Percentiles rank a stretch among this genome's conserved stretches.
phyloP scores from a whole-genome alignment of 2,797 vertebrate species.

The Buphagus erythrorhynchus region DNA sequence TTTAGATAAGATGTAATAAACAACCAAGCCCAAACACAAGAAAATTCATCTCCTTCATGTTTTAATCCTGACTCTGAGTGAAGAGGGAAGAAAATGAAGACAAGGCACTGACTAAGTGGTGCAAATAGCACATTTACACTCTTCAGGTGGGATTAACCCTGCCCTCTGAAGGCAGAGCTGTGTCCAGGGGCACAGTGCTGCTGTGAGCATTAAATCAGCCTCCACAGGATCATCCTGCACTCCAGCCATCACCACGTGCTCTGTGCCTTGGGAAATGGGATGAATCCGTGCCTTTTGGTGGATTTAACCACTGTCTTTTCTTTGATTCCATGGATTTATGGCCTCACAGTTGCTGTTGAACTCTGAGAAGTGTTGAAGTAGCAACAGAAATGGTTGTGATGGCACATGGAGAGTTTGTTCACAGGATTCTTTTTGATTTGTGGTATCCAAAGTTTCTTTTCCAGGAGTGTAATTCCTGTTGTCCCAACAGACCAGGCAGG shows the following conservation, averaged over 20 bases:
- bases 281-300: accelerated
- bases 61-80: too few relatives aligned
- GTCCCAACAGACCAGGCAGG: background rate
- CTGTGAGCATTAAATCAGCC: accelerated
- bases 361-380: background rate
- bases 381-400: too few relatives aligned
- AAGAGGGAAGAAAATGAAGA: too few relatives aligned
- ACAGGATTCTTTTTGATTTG: background rate
- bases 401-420: accelerated
- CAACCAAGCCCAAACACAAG: too few relatives aligned
- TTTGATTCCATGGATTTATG: background rate
- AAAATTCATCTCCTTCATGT: too few relatives aligned
- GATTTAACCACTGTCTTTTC: accelerated
- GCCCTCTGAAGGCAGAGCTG: background rate
- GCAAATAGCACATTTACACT: too few relatives aligned
- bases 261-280: background rate
- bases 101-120: too few relatives aligned
- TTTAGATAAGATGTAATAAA: too few relatives aligned
- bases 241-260: background rate
- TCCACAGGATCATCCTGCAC: background rate
- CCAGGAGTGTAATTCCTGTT: background rate
- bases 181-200: background rate
- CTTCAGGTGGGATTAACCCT: background rate
- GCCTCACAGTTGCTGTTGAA: background rate
- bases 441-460: background rate